Evolutionary conservation across 2,113 vertebrate genomes (phyloP), one percentile per base, ranked within the genome.

Genomic region (Chaenocephalus aceratus): DNA sequence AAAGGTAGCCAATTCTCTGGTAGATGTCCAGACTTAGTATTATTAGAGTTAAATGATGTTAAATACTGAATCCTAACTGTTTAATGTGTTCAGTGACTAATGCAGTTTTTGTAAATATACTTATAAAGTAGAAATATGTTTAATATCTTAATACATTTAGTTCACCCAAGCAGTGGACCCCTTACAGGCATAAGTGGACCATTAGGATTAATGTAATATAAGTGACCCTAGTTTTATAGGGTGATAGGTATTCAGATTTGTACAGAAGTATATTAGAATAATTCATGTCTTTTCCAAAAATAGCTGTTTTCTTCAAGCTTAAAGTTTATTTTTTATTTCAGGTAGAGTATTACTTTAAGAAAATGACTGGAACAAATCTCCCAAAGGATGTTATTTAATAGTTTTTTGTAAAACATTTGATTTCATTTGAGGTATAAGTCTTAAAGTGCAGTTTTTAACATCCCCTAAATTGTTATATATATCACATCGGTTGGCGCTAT

Each of bases 161-260:
- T 61, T 85, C 30, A 73, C n/a, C n/a, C 64, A 56, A 58, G 10
- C 65, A 73, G 48, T 69, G 54, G 56, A 82, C 8, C 70, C 53
- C 34, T 51, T 66, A 44, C 0, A 72, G 73, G 10, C 51, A 15
- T 48, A 75, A 78, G 52, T n/a, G 72, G 45, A 77, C 60, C 41
- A 75, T 69, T 74, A n/a, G 61, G 48, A 73, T 79, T 56, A 26
- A 58, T 64, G 62, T 49, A 18, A 57, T 62, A 66, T 23, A 46
- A 70, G n/a, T 46, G 57, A 49, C 90, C 86, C 92, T 94, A 92
- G 93, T 94, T 94, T 90, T 93, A 92, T 91, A 93, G 92, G 90
- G 91, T 72, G 11, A 21, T 65, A 60, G 44, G 30, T 60, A 49
- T 64, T 65, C 45, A 67, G 44, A 66, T 72, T 60, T 92, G 71